Evolutionary conservation across 2,113 vertebrate genomes (phyloP), one percentile per base, ranked within the genome.

Genomic region (Nerophis ophidion): DNA sequence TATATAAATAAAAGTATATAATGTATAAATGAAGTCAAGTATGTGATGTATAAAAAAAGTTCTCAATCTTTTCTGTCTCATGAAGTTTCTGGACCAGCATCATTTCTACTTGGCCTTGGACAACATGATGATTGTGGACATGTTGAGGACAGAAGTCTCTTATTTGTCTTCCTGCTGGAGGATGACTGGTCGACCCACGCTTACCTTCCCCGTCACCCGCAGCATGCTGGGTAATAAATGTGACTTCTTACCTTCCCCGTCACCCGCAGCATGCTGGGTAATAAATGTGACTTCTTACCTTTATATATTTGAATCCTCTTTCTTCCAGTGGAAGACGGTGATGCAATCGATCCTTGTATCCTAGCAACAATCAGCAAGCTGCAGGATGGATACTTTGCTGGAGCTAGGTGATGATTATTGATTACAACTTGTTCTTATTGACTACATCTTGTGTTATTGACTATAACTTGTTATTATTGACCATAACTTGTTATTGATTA

Each of bases 101-200:
- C 97, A 99, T 77, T 99, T 99, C 90, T 99, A 98, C 82, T 82
- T 99, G 88, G 97, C 96, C 3, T 86, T 99, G 87, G 97, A 99
- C 90, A 99, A 95, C 40, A 94, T 93, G 85, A 99, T 99, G 97
- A 97, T 98, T 11, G 95, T 99, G 74, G 97, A 99, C 77, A 98
- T 99, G 97, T 84, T 99, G 66, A 88, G 93, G 26, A 98, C 89
- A 0, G 95, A 99, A 68, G 82, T 99, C 83, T 91, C 96, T 48
- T 98, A 99, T 68, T 91, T 99, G 14, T 95, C 93, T 11, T 95
- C 92, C 34, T 93, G 94, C 79, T 99, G 97, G 97, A 92, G 96
- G 78, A 99, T 99, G 95, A 98, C 94, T 0, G 97, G 97, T 67
- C 89, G 95, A 56, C 97, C 97, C 61, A 98, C 92, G 0, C 88